Conservation (phyloP, 2,797 vertebrate species). For the Aeoliscus strigatus region DNA sequence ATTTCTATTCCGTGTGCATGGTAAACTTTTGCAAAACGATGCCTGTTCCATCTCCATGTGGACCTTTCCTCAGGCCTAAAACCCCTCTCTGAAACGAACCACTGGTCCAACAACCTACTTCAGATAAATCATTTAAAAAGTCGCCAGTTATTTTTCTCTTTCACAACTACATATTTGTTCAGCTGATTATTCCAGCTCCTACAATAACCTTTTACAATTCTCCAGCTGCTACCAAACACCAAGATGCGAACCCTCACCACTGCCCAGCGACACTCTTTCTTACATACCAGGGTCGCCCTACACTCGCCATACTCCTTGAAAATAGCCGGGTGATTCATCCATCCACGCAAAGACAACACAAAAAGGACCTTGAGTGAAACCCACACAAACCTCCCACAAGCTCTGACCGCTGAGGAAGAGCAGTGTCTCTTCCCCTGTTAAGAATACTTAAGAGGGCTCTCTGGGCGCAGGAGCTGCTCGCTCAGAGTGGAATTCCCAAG, state of each 20-base stretch:
- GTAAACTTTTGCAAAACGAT: too few species aligned
- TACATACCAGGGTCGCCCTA: slow-evolving; percentile 11
- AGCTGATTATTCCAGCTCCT: too few species aligned
- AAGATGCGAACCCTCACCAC: slow-evolving; percentile 31
- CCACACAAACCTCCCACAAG: slow-evolving; percentile 57
- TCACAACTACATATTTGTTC: too few species aligned
- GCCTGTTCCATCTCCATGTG: too few species aligned
- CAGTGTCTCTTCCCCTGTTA: slow-evolving; percentile 27
- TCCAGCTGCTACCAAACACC: slow-evolving; percentile 31
- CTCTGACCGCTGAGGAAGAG: slow-evolving; percentile 49
- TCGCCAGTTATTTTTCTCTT: too few species aligned
- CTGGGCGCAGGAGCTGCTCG: slow-evolving; percentile 13
- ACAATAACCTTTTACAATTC: too few species aligned
- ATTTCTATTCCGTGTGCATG: too few species aligned
- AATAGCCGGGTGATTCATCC: slow-evolving; percentile 59
- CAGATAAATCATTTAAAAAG: too few species aligned
- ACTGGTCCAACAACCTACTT: too few species aligned
- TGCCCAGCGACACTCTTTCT: slow-evolving; percentile 41
- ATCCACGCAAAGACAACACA: slow-evolving; percentile 59
- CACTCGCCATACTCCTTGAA: slow-evolving; percentile 42
- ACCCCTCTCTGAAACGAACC: too few species aligned
- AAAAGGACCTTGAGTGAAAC: slow-evolving; percentile 62
- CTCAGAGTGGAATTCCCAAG: slow-evolving; percentile 53
- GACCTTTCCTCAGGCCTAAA: too few species aligned
- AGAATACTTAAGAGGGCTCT: slow-evolving; percentile 32